Percentiles rank a stretch among this genome's conserved stretches.
Evolutionary conservation across 2,113 vertebrate species (phyloP).

Genomic region (Odontophorus gujanensis): DNA sequence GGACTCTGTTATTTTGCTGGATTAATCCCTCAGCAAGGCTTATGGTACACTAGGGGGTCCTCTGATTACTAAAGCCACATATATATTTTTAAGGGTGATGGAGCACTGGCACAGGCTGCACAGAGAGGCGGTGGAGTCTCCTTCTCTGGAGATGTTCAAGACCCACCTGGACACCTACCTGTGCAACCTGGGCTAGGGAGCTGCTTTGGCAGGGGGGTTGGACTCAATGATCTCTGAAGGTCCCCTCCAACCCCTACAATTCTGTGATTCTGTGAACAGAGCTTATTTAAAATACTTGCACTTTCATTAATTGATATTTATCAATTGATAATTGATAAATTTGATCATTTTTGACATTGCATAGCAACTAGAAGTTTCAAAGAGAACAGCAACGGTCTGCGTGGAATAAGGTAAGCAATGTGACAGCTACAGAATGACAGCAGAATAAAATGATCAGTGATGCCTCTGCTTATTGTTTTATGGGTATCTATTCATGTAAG

Average conservation of each 20-base stretch:
- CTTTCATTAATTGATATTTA: background rate
- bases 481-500: background rate
- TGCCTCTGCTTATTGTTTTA: background rate
- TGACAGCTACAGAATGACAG: background rate
- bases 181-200: too few relatives aligned
- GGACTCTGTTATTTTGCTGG: background rate
- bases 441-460: background rate
- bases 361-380: background rate
- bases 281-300: background rate
- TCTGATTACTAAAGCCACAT: background rate
- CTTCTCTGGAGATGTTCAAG: too few relatives aligned
- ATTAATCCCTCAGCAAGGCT: background rate
- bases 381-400: background rate
- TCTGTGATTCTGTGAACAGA: background rate
- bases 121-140: too few relatives aligned
- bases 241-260: too few relatives aligned
- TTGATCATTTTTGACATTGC: too few relatives aligned
- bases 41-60: background rate
- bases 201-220: too few relatives aligned
- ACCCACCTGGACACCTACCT: too few relatives aligned
- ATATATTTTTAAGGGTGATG: too few relatives aligned
- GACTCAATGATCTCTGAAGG: too few relatives aligned
- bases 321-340: too few relatives aligned
- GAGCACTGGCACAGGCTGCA: too few relatives aligned
- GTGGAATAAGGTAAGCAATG: background rate